Conservation (phyloP, 2,113 vertebrate species). For the Larimichthys polyactis region DNA sequence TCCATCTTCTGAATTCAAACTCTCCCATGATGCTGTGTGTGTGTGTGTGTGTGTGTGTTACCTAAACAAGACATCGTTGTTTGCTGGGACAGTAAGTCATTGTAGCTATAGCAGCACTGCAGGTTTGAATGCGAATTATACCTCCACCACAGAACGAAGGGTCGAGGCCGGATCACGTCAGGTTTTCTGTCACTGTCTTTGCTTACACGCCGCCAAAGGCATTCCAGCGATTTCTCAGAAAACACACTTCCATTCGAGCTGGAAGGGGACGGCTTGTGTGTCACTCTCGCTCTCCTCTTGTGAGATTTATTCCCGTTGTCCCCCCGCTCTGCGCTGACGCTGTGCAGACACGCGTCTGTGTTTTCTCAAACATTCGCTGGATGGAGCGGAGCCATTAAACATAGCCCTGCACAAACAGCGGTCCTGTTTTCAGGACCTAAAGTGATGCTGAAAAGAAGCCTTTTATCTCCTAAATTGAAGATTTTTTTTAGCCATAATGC, state of each 20-base stretch:
- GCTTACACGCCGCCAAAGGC: not conserved
- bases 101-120: not conserved
- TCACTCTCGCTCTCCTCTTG: constrained; percentile 33
- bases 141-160: not conserved
- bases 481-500: not conserved
- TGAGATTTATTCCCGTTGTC: constrained; percentile 68
- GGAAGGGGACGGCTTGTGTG: not conserved
- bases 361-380: constrained; percentile 71
- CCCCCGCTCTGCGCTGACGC: constrained; percentile 60
- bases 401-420: constrained; percentile 28
- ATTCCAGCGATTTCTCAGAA: constrained; percentile 1
- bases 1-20: not conserved
- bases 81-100: not conserved
- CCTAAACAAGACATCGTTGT: not conserved
- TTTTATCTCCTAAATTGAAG: constrained; percentile 48
- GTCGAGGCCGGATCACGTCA: not conserved
- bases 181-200: constrained; percentile 3
- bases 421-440: constrained; percentile 37
- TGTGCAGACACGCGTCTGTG: constrained; percentile 74
- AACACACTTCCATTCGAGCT: constrained; percentile 9
- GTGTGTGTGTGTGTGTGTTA: not conserved
- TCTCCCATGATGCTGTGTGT: not conserved
- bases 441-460: constrained; percentile 32
- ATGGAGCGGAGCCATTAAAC: constrained; percentile 67
- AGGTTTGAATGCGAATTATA: not conserved